phyloP scores from a whole-genome alignment of 2,113 vertebrate species.

The Phasianus colchicus region DNA sequence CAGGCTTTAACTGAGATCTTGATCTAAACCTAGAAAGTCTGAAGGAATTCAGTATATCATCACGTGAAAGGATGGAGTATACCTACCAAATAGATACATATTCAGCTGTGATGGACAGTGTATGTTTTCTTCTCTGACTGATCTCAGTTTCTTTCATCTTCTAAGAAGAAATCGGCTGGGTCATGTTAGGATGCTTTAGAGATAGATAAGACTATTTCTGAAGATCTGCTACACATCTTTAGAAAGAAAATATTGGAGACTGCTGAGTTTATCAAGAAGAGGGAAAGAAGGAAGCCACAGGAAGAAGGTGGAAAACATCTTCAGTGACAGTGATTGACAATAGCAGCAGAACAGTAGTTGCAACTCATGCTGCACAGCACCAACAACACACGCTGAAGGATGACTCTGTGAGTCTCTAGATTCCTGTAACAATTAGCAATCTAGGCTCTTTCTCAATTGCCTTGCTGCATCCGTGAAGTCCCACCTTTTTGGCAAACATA shows the following conservation, averaged over 20 bases:
- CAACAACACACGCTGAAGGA: background rate
- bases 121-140: background rate
- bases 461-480: background rate
- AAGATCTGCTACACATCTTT: background rate
- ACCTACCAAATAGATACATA: background rate
- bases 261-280: background rate
- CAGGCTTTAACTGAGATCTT: background rate
- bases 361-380: background rate
- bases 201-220: fast-evolving
- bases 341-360: background rate
- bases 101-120: background rate
- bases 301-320: fast-evolving
- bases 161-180: background rate
- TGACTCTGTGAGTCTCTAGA: fast-evolving
- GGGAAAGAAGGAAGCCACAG: background rate
- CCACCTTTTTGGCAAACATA: background rate
- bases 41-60: background rate
- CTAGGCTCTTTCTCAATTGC: background rate
- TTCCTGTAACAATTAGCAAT: background rate
- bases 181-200: background rate
- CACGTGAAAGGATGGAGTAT: background rate
- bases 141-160: background rate
- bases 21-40: background rate
- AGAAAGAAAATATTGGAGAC: background rate
- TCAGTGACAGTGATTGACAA: background rate